phyloP scores from a whole-genome alignment of 2,888 invertebrate genomes.

The Coleophora flavipennella region DNA sequence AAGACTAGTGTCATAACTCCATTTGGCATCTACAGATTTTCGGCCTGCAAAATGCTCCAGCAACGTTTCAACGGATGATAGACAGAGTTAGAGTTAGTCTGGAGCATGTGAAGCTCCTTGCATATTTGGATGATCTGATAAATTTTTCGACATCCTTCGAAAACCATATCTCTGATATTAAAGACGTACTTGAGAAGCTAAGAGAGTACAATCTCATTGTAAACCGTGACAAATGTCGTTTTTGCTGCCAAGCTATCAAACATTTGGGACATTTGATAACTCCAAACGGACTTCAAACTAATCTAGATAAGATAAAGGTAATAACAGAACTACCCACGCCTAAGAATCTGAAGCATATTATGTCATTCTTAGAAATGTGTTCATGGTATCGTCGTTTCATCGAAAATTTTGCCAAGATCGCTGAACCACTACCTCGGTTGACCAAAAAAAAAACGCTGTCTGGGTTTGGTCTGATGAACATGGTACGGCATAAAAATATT shows the following conservation, averaged over 20 bases:
- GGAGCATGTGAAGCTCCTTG: background rate
- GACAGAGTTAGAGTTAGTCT: background rate
- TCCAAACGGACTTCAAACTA: conserved; percentile 17
- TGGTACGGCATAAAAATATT: background rate
- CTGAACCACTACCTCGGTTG: conserved; percentile 15
- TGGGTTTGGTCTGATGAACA: background rate
- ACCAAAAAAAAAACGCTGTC: background rate
- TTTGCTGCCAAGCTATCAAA: conserved; percentile 14
- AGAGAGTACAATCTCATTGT: conserved; percentile 12
- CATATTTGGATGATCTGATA: background rate
- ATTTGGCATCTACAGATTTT: conserved; percentile 24
- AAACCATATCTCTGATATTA: conserved; percentile 11
- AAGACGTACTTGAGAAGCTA: conserved; percentile 12
- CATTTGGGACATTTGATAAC: conserved; percentile 21
- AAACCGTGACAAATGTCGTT: conserved; percentile 17
- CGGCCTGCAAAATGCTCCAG: background rate
- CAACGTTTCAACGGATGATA: background rate
- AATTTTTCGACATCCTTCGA: too few species aligned
- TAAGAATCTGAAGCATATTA: conserved; percentile 3
- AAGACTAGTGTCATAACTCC: conserved; percentile 31
- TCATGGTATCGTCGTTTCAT: conserved; percentile 27
- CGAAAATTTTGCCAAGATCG: conserved; percentile 15
- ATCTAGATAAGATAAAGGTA: conserved; percentile 16
- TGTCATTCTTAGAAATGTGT: conserved; percentile 23
- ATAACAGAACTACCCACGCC: conserved; percentile 3